Base-by-base conservation (phyloP, 1,140 invertebrate species). In the Aphidius gifuensis region DNA sequence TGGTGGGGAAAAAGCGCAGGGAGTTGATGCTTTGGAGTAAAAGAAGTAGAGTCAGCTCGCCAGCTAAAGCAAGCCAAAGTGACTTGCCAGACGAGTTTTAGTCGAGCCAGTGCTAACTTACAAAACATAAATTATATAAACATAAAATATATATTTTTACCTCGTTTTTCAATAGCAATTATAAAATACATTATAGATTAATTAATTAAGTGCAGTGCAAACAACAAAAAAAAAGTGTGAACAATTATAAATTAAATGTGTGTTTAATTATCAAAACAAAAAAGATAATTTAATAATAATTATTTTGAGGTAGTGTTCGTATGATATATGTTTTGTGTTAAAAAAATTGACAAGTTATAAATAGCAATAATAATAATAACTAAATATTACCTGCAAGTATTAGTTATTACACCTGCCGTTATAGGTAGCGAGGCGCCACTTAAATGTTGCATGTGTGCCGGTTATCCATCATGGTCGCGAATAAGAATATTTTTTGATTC, bases 401-500 rank as follows among this genome's bases (percentile, higher is more conserved):
- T 71, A 76, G 72, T 80, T 79, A 59, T 68, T 72, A 40, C 79
- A 80, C 79, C 78, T 80, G 78, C 78, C 79, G 70, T 70, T 72
- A 66, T 38, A 68, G 67, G 69, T 74, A 60, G 68, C 64, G 76
- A 66, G 79, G 77, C 82, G 75, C 77, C 79, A 80, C 77, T 77
- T 77, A 77, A 80, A 73, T 78, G 78, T 76, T 78, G 78, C 74
- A 78, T 75, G 72, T 71, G 69, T 74, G 69, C 70, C 71, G 67
- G 80, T 79, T 79, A 86, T 85, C 83, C 83, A 85, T 85, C 83
- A 85, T 86, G 83, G 83, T 83, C 74, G 78, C 78, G 79, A 80
- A 79, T 77, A 77, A 71, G 71, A 70, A 66, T 62, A 68, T 50
- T 61, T 71, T 73, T 74, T 79, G 75, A 86, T 87, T 86, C 85